Conservation (phyloP, 2,888 invertebrate species). For the Agelastica alni region DNA sequence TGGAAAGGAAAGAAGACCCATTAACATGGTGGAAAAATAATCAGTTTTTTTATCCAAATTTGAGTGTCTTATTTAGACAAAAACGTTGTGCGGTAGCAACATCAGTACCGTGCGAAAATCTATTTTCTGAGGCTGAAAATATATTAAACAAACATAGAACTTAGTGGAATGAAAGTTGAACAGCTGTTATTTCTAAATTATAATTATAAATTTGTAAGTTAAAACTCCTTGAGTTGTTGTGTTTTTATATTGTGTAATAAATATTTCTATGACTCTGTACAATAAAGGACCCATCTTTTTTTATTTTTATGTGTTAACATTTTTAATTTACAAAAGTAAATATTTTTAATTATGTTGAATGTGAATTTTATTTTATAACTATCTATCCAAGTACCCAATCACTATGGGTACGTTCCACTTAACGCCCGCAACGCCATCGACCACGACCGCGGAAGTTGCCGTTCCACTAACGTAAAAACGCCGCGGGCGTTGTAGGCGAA, state of each 20-base stretch:
- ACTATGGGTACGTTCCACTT: too few relatives aligned
- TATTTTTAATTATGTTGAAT: background rate
- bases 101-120: slow-evolving; percentile 1
- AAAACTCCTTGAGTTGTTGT: background rate
- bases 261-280: too few relatives aligned
- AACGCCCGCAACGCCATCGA: too few relatives aligned
- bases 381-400: background rate
- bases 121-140: slow-evolving; percentile 3
- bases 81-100: background rate
- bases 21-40: slow-evolving; percentile 14
- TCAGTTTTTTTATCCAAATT: too few relatives aligned
- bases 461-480: too few relatives aligned
- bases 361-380: background rate
- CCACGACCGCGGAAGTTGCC: too few relatives aligned
- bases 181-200: slow-evolving; percentile 7
- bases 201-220: background rate
- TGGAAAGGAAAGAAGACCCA: slow-evolving; percentile 18
- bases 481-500: too few relatives aligned
- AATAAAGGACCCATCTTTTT: background rate
- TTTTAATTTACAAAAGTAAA: too few relatives aligned
- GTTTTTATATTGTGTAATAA: background rate
- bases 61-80: slow-evolving; percentile 4
- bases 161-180: slow-evolving; percentile 1
- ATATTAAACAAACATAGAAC: background rate
- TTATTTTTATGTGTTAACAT: background rate